Evolutionary conservation across 2,113 vertebrate genomes (phyloP).

Genomic region (Salvelinus namaycush): DNA sequence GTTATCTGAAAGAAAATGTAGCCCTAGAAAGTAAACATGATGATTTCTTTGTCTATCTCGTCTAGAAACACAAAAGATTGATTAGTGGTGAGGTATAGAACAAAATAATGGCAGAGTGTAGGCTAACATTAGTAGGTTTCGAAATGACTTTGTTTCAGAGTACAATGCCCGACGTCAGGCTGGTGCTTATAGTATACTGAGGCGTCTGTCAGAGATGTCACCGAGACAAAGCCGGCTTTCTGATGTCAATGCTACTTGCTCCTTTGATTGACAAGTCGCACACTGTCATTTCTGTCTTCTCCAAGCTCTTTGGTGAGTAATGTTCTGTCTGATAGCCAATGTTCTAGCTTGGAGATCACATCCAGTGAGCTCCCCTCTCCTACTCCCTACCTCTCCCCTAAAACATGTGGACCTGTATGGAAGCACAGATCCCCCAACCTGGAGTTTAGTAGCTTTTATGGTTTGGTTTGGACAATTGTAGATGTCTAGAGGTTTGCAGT

Average conservation of each 20-base stretch:
- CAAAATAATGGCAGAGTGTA: slow-evolving; percentile 61
- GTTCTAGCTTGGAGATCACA: slow-evolving; percentile 45
- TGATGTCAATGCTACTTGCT: slow-evolving; percentile 55
- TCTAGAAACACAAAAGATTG: slow-evolving; percentile 73
- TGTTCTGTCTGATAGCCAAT: slow-evolving; percentile 59
- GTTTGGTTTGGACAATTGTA: too few relatives aligned
- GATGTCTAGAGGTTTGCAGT: background rate
- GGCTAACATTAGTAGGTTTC: slow-evolving; percentile 77
- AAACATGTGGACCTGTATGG: background rate
- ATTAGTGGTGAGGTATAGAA: slow-evolving; percentile 68
- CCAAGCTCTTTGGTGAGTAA: slow-evolving; percentile 53
- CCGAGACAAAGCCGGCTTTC: slow-evolving; percentile 74
- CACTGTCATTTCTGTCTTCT: slow-evolving; percentile 63
- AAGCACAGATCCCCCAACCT: background rate
- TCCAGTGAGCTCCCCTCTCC: slow-evolving; percentile 35
- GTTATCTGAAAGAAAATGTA: slow-evolving; percentile 58
- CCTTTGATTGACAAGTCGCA: slow-evolving; percentile 59
- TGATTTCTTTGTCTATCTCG: slow-evolving; percentile 69
- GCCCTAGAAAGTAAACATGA: slow-evolving; percentile 72
- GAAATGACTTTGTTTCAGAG: slow-evolving; percentile 68
- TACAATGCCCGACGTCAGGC: slow-evolving; percentile 44
- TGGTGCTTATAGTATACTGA: slow-evolving; percentile 58
- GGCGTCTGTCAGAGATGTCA: slow-evolving; percentile 75
- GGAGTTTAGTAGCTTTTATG: too few relatives aligned
- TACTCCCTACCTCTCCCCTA: background rate